Percentiles rank a stretch among this genome's conserved stretches.
Evolutionary conservation across 2,888 invertebrate species (phyloP).

Genomic region (Thereva nobilitata): DNA sequence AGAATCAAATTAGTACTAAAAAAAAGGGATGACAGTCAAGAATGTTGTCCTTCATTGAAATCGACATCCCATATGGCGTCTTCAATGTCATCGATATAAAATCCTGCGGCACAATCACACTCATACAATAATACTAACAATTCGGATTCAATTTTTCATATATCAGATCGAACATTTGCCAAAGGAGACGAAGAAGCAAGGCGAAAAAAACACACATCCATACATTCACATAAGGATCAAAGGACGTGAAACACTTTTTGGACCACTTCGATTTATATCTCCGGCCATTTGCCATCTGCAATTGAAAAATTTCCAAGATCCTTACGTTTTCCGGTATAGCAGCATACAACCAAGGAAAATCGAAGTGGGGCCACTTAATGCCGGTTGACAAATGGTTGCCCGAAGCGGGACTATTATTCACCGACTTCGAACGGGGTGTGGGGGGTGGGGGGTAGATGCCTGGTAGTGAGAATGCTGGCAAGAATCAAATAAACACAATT

Average conservation of each 20-base stretch:
- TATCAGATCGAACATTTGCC: too few relatives aligned
- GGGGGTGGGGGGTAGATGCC: not conserved
- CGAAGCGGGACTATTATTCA: slow-evolving; percentile 28
- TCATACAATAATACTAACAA: too few relatives aligned
- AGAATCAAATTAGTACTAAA: too few relatives aligned
- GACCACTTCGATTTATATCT: slow-evolving; percentile 18
- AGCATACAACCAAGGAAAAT: slow-evolving; percentile 2
- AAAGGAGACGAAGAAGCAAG: too few relatives aligned
- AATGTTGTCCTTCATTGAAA: too few relatives aligned
- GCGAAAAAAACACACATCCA: too few relatives aligned
- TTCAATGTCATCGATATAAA: too few relatives aligned
- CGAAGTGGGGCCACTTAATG: slow-evolving; percentile 30
- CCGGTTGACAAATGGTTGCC: slow-evolving; percentile 28
- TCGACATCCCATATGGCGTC: too few relatives aligned
- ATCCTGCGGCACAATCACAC: too few relatives aligned
- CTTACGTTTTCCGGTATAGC: slow-evolving; percentile 7
- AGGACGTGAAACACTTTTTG: not conserved
- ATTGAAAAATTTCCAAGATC: slow-evolving; percentile 31
- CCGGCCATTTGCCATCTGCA: slow-evolving; percentile 26
- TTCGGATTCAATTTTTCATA: too few relatives aligned
- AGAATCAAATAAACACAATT: slow-evolving; percentile 33
- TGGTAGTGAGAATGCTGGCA: slow-evolving; percentile 25
- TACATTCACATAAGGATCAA: too few relatives aligned
- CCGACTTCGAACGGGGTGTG: not conserved
- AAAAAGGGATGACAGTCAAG: too few relatives aligned